Evolutionary conservation across 2,797 vertebrate species (phyloP), one percentile per base, ranked within the genome.

Genomic region (Tamandua tetradactyla): DNA sequence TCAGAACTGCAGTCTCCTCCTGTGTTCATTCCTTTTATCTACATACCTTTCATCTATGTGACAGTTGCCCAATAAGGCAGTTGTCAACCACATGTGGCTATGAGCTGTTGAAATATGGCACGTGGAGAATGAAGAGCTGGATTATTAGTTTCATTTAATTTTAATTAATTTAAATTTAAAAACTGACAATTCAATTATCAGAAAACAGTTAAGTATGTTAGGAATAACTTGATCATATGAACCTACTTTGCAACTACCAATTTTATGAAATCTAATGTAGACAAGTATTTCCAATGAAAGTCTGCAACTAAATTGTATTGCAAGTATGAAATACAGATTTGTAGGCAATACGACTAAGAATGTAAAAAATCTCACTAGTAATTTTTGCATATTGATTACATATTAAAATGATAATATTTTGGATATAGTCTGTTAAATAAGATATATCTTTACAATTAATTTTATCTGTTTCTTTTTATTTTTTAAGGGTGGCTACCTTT

Each of bases 371-470:
- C 32, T 94, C 42, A 79, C 59, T 61, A 30, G 30, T 61, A 27
- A 62, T 52, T 91, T 87, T 87, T 88, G 3, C 35, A 55, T 55
- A 35, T 15, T 30, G 23, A 61, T 32, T 79, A n/a, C 17, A 61
- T 47, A 25, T 80, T 72, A 9, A 80, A 57, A 87, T 74, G 30
- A 85, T 52, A 62, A 85, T 37, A 92, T 52, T 88, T 96, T 87
- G 8, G 37, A 42, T 87, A 49, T 78, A 89, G 15, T 72, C 27
- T 4, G 42, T 35, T 72, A 94, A 94, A 49, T 71, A 81, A 71
- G 22, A 42, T 40, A 57, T 42, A n/a, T n/a, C n/a, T n/a, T n/a
- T n/a, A 64, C 10, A 64, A 88, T 69, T 57, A 71, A 83, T 47
- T 72, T 1, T 15, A 61, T 11, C 35, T 42, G 27, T 25, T 93